These are phyloP conservation scores for Procambarus virginalis DNA, from an alignment of 1,140 invertebrate species.

Conservation along the genomic window DNA sequence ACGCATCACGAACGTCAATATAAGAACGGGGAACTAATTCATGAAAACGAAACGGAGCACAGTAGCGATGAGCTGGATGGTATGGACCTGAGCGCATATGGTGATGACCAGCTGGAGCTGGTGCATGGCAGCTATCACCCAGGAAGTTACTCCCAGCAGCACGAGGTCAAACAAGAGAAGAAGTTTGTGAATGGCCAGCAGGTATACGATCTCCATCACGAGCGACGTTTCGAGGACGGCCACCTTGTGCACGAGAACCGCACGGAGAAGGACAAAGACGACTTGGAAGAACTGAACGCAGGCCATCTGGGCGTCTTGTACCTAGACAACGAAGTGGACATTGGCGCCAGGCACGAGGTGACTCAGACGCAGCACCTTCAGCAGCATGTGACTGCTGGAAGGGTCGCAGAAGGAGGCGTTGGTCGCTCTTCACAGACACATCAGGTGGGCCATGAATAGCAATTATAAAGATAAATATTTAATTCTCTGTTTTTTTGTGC, in stretches of 20 bases:
- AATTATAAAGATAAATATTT: too few species aligned
- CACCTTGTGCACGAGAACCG: constrained; percentile 41
- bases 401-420: neutral
- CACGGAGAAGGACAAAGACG: constrained; percentile 43
- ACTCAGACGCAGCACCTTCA: constrained; percentile 30
- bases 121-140: constrained; percentile 37
- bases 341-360: constrained; percentile 16
- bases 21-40: constrained; percentile 34
- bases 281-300: neutral
- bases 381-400: constrained; percentile 23
- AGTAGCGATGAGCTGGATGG: constrained; percentile 23
- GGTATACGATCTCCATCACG: constrained; percentile 53
- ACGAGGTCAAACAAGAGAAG: constrained; percentile 50
- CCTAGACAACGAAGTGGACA: neutral
- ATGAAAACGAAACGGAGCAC: constrained; percentile 47
- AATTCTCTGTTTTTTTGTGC: too few species aligned
- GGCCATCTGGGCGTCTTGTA: neutral
- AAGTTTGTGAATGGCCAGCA: constrained; percentile 45
- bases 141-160: constrained; percentile 47
- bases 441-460: neutral
- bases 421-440: constrained; percentile 6
- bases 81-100: constrained; percentile 14
- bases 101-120: constrained; percentile 27
- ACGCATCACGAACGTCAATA: constrained; percentile 42
- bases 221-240: constrained; percentile 41